phyloP scores from a whole-genome alignment of 2,113 vertebrate genomes.

The Chroicocephalus ridibundus region DNA sequence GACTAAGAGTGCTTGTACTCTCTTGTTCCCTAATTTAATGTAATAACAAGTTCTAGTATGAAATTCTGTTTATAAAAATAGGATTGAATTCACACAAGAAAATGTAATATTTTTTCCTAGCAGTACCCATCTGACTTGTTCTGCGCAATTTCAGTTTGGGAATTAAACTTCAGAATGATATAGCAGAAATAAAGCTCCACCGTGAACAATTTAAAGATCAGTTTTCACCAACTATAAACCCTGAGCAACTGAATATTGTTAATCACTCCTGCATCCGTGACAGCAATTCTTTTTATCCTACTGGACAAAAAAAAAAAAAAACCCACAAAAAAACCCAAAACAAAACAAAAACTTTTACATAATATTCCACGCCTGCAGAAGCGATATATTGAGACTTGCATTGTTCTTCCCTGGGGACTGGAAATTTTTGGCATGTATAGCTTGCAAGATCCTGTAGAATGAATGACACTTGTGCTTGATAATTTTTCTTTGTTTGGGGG shows the following conservation, averaged over 20 bases:
- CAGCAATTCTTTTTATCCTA: not conserved
- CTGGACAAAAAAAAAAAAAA: not conserved
- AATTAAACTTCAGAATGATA: not conserved
- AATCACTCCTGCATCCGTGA: not conserved
- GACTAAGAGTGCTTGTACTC: not conserved
- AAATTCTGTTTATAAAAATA: not conserved
- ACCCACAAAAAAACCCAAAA: too few relatives aligned
- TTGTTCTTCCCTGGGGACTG: not conserved
- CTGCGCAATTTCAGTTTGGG: not conserved
- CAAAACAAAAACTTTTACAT: not conserved
- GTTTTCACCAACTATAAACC: not conserved
- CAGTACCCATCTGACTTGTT: not conserved
- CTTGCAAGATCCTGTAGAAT: not conserved
- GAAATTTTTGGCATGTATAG: not conserved
- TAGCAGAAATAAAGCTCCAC: not conserved
- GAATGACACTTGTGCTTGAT: not conserved
- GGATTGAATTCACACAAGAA: not conserved
- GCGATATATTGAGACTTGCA: not conserved
- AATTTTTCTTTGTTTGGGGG: not conserved
- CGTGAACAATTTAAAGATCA: not conserved
- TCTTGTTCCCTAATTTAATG: not conserved
- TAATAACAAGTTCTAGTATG: not conserved
- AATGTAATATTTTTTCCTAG: not conserved
- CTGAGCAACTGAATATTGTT: not conserved
- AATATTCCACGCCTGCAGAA: not conserved